phyloP scores from a whole-genome alignment of 1,140 invertebrate genomes.

The Aphaenogaster ashmeadi region DNA sequence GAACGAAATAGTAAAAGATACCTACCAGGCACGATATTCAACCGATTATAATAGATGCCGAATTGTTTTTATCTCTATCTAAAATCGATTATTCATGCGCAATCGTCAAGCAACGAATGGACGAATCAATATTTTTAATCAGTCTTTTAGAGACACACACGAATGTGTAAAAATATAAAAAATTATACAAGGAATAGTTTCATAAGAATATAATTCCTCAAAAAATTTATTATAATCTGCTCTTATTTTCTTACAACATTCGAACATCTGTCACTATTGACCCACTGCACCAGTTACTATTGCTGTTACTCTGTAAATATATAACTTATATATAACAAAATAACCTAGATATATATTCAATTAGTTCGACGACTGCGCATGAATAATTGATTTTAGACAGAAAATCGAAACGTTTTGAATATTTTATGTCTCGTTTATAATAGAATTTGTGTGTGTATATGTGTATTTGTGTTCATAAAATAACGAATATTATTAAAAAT shows the following conservation, averaged over 20 bases:
- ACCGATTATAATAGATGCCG: not conserved
- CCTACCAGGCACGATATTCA: not conserved
- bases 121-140: not conserved
- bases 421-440: not conserved
- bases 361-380: not conserved
- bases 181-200: not conserved
- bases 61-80: not conserved
- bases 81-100: not conserved
- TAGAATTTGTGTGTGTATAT: not conserved
- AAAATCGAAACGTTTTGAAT: constrained; percentile 2
- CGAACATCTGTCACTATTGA: constrained; percentile 16
- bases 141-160: not conserved
- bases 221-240: not conserved
- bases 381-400: not conserved
- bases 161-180: not conserved
- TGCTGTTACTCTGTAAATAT: constrained; percentile 1
- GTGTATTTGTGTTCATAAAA: not conserved
- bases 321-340: not conserved
- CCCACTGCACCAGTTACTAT: constrained; percentile 9
- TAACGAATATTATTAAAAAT: not conserved
- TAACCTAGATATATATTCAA: constrained; percentile 14
- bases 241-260: constrained; percentile 9
- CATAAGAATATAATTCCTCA: not conserved
- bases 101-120: not conserved
- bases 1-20: not conserved